A percentile compares a stretch with the other conserved stretches of the same genome.
Evolutionary conservation across 2,113 vertebrate species (phyloP).

Genomic region (Bufo bufo): DNA sequence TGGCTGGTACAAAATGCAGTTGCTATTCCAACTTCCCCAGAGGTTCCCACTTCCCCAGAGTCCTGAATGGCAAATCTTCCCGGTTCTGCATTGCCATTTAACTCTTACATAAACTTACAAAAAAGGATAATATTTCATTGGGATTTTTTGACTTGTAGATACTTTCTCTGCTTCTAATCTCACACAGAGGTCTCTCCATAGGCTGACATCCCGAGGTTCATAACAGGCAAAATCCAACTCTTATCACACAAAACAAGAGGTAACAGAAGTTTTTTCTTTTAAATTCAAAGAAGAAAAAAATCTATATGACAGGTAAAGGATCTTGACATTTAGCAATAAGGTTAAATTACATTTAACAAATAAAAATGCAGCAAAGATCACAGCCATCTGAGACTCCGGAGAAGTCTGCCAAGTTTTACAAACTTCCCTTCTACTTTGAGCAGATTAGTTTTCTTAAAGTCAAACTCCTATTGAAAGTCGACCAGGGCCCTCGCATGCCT

Average conservation of each 20-base stretch:
- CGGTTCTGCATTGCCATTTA: no score
- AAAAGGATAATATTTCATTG: neutral
- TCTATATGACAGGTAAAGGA: conserved; percentile 8
- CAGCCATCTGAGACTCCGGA: conserved; percentile 43
- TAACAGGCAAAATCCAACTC: neutral
- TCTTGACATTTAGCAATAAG: conserved; percentile 53
- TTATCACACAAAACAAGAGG: neutral
- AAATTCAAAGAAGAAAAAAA: neutral
- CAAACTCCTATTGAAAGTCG: conserved; percentile 50
- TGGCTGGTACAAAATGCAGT: no score
- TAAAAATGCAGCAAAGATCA: conserved; percentile 50
- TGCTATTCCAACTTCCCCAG: neutral
- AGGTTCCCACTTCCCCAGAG: neutral
- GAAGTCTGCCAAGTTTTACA: conserved; percentile 51
- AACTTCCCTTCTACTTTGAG: conserved; percentile 42
- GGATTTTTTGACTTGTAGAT: neutral
- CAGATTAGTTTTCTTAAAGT: conserved; percentile 58
- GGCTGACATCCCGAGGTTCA: neutral
- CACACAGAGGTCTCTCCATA: neutral
- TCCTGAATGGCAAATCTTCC: neutral
- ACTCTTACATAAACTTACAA: neutral
- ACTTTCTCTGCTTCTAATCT: neutral
- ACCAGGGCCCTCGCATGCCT: conserved; percentile 17
- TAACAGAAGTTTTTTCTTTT: neutral
- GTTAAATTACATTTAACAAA: conserved; percentile 53